Evolutionary conservation across 2,888 invertebrate species (phyloP).

Genomic region (Hirtodrosophila alboralis): DNA sequence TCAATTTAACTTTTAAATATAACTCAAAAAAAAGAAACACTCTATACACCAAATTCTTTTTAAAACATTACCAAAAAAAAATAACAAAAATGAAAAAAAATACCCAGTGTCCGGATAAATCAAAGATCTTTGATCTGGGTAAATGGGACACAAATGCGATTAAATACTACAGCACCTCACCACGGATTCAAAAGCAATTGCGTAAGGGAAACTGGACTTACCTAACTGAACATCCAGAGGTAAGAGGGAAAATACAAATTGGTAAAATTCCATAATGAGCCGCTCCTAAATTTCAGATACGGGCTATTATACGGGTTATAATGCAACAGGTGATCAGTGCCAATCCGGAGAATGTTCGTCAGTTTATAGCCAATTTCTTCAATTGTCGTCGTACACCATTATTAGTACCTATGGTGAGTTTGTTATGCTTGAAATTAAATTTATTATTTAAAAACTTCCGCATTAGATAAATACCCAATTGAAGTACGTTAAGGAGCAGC

Average conservation of each 20-base stretch:
- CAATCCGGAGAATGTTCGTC: conserved; percentile 55
- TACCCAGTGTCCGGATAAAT: not conserved
- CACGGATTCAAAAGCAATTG: conserved; percentile 58
- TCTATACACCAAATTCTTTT: conserved; percentile 16
- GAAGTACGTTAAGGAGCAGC: conserved; percentile 63
- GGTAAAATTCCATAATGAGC: not conserved
- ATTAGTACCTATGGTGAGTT: conserved; percentile 58
- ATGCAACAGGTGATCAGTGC: conserved; percentile 66
- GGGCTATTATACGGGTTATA: conserved; percentile 76
- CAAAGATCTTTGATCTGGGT: conserved; percentile 55
- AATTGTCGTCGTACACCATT: conserved; percentile 57
- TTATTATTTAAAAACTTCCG: not conserved
- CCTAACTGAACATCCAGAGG: conserved; percentile 65
- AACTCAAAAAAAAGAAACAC: not conserved
- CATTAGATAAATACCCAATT: conserved; percentile 67
- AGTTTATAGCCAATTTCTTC: conserved; percentile 68
- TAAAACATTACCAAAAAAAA: not conserved
- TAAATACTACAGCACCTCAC: conserved; percentile 43
- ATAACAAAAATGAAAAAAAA: conserved; percentile 20
- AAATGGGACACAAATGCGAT: conserved; percentile 63
- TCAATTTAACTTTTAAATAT: not conserved
- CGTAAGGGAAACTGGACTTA: conserved; percentile 61
- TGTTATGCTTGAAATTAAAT: not conserved
- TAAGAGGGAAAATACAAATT: too few species aligned
- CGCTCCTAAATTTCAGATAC: conserved; percentile 48